Conservation (phyloP, 2,888 invertebrate species). For the Serrognathus titanus region DNA sequence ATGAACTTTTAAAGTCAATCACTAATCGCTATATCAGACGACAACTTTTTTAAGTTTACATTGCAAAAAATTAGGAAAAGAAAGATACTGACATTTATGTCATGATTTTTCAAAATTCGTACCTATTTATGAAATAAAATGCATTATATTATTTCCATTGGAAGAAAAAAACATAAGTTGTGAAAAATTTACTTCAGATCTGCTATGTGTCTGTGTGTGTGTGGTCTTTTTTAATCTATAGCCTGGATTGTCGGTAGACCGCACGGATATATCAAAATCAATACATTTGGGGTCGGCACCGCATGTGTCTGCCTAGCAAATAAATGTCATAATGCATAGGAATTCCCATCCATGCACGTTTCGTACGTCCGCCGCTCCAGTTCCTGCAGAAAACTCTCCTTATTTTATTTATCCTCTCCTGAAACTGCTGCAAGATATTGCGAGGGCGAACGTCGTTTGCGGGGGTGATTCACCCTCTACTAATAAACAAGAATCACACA, state of each 20-base stretch:
- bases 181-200: background rate
- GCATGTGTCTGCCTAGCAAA: constrained; percentile 31
- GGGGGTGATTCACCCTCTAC: background rate
- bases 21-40: too few species aligned
- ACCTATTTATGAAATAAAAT: too few species aligned
- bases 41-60: too few species aligned
- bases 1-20: too few species aligned
- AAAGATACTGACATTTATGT: too few species aligned
- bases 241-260: constrained; percentile 23
- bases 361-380: constrained; percentile 11
- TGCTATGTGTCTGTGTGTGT: background rate
- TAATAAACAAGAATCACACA: constrained; percentile 1
- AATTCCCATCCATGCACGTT: constrained; percentile 22
- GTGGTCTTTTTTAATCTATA: constrained; percentile 17
- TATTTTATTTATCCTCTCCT: constrained; percentile 12
- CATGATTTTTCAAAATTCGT: too few species aligned
- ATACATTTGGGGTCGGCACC: constrained; percentile 30
- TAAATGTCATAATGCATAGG: constrained; percentile 31
- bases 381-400: constrained; percentile 11
- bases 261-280: constrained; percentile 27
- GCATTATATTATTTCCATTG: too few species aligned
- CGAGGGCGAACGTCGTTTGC: background rate
- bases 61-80: too few species aligned
- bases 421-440: background rate
- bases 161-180: too few species aligned